Conservation (phyloP, 2,888 invertebrate genomes). For the Pheosia tremula region DNA sequence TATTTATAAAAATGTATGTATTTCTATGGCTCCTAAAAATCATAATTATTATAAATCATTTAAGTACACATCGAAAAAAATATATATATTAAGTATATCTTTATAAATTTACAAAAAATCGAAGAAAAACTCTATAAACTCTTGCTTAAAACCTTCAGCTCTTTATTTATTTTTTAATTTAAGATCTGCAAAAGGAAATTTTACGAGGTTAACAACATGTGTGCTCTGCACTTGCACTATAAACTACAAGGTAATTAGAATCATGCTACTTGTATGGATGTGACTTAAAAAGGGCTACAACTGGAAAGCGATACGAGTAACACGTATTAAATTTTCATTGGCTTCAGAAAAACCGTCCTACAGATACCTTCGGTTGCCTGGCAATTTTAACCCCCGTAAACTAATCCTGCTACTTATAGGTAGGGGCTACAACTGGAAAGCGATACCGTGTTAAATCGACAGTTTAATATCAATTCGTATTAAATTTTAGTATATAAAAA, state of each 20-base stretch:
- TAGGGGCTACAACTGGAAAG: too few relatives aligned
- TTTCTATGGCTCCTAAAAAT: not conserved
- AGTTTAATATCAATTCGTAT: too few relatives aligned
- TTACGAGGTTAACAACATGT: not conserved
- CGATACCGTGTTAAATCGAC: too few relatives aligned
- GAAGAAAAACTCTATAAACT: not conserved
- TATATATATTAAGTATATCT: constrained; percentile 5
- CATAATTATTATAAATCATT: not conserved
- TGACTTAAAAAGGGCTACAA: not conserved
- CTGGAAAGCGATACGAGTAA: not conserved
- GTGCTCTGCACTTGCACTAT: too few relatives aligned
- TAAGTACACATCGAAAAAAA: constrained; percentile 3
- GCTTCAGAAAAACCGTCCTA: too few relatives aligned
- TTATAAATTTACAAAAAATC: not conserved
- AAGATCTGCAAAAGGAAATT: not conserved
- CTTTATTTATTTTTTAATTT: not conserved
- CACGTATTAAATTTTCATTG: not conserved
- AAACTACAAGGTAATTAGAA: too few relatives aligned
- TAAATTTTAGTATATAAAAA: not conserved
- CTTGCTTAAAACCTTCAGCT: not conserved
- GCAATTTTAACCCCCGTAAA: too few relatives aligned
- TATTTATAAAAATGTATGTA: constrained; percentile 25
- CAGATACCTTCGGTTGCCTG: too few relatives aligned
- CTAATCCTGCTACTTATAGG: too few relatives aligned
- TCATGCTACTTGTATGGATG: not conserved